These are phyloP conservation scores for Cisticola juncidis DNA, from an alignment of 2,113 vertebrate genomes.

Conservation along the genomic window DNA sequence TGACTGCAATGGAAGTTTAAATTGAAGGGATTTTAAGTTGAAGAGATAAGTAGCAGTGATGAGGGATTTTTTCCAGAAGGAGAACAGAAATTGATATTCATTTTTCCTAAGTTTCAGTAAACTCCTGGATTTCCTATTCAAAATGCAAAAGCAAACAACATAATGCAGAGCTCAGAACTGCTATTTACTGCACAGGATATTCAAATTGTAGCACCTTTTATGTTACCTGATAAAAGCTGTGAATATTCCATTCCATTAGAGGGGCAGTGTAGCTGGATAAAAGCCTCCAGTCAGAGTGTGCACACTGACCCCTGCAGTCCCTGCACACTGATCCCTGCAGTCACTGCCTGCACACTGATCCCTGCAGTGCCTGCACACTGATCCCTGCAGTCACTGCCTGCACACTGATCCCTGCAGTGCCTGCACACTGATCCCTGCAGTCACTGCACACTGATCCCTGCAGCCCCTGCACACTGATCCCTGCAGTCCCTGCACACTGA, in stretches of 20 bases:
- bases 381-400: too few relatives aligned
- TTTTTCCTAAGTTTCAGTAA: background rate
- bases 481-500: too few relatives aligned
- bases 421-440: too few relatives aligned
- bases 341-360: background rate
- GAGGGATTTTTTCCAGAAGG: background rate
- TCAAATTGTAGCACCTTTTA: background rate
- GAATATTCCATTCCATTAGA: background rate
- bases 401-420: too few relatives aligned
- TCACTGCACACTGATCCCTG: too few relatives aligned
- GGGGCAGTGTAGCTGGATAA: background rate
- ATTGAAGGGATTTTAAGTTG: background rate
- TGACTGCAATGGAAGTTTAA: background rate
- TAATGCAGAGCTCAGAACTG: background rate
- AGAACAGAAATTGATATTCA: background rate
- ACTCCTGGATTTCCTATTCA: background rate
- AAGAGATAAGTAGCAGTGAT: background rate
- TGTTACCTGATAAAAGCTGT: background rate
- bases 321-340: background rate
- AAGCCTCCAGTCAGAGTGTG: background rate
- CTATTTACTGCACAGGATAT: background rate
- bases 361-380: too few relatives aligned
- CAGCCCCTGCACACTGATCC: too few relatives aligned
- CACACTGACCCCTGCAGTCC: background rate
- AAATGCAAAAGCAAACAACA: background rate